A percentile compares a stretch with the other conserved stretches of the same genome.
These are phyloP conservation scores for Ceratina calcarata DNA, from an alignment of 1,140 invertebrate species.

Conservation along the genomic window DNA sequence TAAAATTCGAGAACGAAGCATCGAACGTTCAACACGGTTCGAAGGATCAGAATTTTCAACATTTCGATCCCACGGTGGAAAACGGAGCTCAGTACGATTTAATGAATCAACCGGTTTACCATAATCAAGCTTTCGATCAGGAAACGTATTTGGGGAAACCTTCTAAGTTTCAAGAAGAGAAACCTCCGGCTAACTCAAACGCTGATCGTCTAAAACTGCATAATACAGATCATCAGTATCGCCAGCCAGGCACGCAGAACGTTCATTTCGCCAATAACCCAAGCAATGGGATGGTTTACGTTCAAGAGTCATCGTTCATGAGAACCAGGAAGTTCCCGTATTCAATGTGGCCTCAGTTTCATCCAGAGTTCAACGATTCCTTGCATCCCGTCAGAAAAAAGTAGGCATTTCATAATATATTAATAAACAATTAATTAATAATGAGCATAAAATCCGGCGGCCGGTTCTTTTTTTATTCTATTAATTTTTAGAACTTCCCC, in stretches of 20 bases:
- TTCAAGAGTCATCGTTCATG: slow-evolving; percentile 62
- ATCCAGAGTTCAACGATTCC: slow-evolving; percentile 13
- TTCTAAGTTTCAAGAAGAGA: slow-evolving; percentile 42
- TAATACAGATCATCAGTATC: slow-evolving; percentile 17
- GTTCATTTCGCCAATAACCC: slow-evolving; percentile 46
- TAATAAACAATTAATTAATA: no score
- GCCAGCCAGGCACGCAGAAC: slow-evolving; percentile 40
- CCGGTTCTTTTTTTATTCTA: no score
- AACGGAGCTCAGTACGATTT: not conserved
- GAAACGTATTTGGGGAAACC: slow-evolving; percentile 44
- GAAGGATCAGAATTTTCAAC: slow-evolving; percentile 10
- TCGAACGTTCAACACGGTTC: slow-evolving; percentile 18
- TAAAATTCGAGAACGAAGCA: slow-evolving; percentile 60
- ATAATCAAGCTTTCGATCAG: slow-evolving; percentile 34
- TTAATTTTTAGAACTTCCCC: slow-evolving; percentile 63
- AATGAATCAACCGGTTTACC: slow-evolving; percentile 18
- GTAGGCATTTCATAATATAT: slow-evolving; percentile 12
- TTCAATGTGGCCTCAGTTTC: slow-evolving; percentile 61
- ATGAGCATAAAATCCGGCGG: no score
- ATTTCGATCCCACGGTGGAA: not conserved
- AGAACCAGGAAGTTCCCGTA: slow-evolving; percentile 67
- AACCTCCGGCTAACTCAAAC: not conserved
- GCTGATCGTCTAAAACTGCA: slow-evolving; percentile 25
- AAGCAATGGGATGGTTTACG: slow-evolving; percentile 62
- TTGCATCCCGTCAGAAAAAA: slow-evolving; percentile 14